phyloP scores from a whole-genome alignment of 2,888 invertebrate genomes.

The Leucozona laternaria region DNA sequence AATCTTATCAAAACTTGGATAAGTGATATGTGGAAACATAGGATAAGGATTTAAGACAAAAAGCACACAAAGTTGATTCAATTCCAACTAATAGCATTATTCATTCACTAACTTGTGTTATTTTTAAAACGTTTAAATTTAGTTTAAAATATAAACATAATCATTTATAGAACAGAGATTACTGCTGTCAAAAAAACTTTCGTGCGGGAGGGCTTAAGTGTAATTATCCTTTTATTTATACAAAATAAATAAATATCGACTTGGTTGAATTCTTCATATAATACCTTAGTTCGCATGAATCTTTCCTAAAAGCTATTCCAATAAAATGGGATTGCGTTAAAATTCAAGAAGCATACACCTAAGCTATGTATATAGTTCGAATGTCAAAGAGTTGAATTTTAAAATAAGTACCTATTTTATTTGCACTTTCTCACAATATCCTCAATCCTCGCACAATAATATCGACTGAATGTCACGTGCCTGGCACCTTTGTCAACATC shows the following conservation, averaged over 20 bases:
- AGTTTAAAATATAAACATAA: no score
- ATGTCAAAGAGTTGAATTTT: conserved; percentile 45
- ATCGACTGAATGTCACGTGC: conserved; percentile 67
- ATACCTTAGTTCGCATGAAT: neutral
- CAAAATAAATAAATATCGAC: neutral
- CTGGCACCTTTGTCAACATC: conserved; percentile 42
- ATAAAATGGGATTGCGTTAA: conserved; percentile 13
- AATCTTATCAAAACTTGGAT: no score
- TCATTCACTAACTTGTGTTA: no score
- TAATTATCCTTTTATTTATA: neutral
- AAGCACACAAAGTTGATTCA: no score
- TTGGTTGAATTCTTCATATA: neutral
- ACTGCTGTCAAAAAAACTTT: no score
- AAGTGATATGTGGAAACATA: no score
- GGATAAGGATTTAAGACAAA: no score
- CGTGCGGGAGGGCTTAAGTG: no score
- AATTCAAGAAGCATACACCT: neutral
- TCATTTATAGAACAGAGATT: no score
- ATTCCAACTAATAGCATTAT: no score
- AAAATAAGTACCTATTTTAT: conserved; percentile 35
- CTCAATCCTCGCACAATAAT: conserved; percentile 34
- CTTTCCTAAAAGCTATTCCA: neutral
- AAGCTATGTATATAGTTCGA: conserved; percentile 12
- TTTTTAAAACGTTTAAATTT: no score
- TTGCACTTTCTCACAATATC: conserved; percentile 42